Evolutionary conservation across 1,140 invertebrate species (phyloP), one percentile per base, ranked within the genome.

Genomic region (Stenopsyche tienmushanensis): DNA sequence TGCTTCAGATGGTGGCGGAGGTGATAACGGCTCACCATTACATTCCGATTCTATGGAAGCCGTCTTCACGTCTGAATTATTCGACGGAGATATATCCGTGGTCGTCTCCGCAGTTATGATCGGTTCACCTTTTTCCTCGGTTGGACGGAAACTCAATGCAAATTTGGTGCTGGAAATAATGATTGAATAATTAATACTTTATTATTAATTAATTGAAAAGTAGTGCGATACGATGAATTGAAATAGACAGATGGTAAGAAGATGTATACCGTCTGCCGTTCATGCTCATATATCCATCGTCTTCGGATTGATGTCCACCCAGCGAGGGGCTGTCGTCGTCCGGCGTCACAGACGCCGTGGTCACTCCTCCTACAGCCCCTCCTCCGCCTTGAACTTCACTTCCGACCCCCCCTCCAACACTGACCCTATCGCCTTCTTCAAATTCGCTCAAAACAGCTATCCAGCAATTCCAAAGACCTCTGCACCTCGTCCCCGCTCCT

Each of bases 271-370:
- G 85, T 75, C 89, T 85, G 68, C 90, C 90, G 85, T 91, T 92
- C 83, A 92, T 90, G 79, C 89, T 91, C 89, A 92, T 91, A 78
- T 92, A 92, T 76, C 90, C 90, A 85, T 92, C 90, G 84, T 92
- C 90, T 77, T 92, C 90, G 39, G 90, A 91, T 75, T 90, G 89
- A 76, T 91, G 89, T 66, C 86, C 89, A 74, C 84, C 84, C 81
- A 86, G 84, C 72, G 86, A 88, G 73, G 87, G 86, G 74, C 86
- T 87, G 78, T 88, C 87, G 82, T 89, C 86, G 73, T 85, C 84
- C 66, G 83, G 83, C 47, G 83, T 83, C 68, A 18, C 72, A 23
- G 75, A 79, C 73, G 73, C 80, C 13, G 75, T 75, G 10, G 73
- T 75, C 47, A 73, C 81, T 72, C 74, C 81, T 69, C 79, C 82